Evolutionary conservation across 2,797 vertebrate genomes (phyloP), one percentile per base, ranked within the genome.

Genomic region (Gila robusta): DNA sequence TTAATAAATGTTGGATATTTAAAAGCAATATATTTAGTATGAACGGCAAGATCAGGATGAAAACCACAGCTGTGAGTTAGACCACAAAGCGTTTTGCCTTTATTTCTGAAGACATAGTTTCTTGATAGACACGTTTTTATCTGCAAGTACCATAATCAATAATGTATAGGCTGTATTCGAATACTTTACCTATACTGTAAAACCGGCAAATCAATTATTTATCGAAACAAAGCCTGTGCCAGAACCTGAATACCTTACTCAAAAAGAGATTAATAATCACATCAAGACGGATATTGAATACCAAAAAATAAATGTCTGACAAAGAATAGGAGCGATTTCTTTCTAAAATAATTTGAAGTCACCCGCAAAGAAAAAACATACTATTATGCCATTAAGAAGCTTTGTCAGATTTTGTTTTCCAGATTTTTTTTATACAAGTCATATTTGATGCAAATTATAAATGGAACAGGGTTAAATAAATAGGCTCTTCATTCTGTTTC

Each of bases 21-120:
- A 7, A 70, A 49, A 82, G 35, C n/a, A 59, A 74, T 73, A 28
- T 8, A 17, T 74, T 83, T 73, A 74, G 71, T 19, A 47, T 49
- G 70, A 74, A 11, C 4, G n/a, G 16, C n/a, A 59, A 71, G 32
- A 23, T 54, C 14, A 28, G 14, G 47, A 70, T 11, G 12, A 21
- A 10, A 17, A 23, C 32, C 73, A 16, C 19, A 56, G 17, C 26
- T 28, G 39, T 47, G n/a, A 66, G 39, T 67, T 49, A 80, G 59
- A 80, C 39, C 14, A 44, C 23, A 79, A 80, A 35, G 3, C 0
- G 10, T 49, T 78, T 59, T 4, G 4, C 74, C 74, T 59, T 21
- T 35, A 76, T 76, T 79, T 44, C 59, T 64, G 35, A 41, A 80
- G 37, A 67, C n/a, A 21, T 23, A 47, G 39, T 49, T 47, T 80